phyloP scores from a whole-genome alignment of 2,113 vertebrate species.

The Hippocampus zosterae region DNA sequence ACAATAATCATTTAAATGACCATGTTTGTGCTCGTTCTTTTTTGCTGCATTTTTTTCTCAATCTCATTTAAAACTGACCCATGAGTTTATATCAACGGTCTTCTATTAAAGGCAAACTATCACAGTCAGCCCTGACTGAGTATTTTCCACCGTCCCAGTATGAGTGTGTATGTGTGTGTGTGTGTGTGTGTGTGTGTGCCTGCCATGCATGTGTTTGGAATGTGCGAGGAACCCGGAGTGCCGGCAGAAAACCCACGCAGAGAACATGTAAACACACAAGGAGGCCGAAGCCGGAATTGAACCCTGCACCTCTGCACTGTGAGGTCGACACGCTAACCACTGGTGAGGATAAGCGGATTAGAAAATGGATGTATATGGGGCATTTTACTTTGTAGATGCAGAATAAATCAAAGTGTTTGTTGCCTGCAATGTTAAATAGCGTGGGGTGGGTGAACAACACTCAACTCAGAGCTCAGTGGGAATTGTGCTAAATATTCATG shows the following conservation, averaged over 20 bases:
- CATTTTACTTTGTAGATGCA: constrained; percentile 28
- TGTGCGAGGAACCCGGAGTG: too few relatives aligned
- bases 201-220: too few relatives aligned
- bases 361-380: too few relatives aligned
- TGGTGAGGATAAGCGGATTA: too few relatives aligned
- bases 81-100: background rate
- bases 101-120: constrained; percentile 1
- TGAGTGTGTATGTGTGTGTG: too few relatives aligned
- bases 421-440: constrained; percentile 26
- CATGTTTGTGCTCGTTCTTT: background rate
- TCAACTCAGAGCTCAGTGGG: constrained; percentile 17
- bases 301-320: too few relatives aligned
- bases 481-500: constrained; percentile 31
- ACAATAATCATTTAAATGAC: background rate
- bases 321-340: too few relatives aligned
- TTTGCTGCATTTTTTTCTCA: background rate
- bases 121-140: background rate
- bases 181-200: too few relatives aligned
- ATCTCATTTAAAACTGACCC: background rate
- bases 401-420: constrained; percentile 39
- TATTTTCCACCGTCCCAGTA: background rate
- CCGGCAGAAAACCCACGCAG: too few relatives aligned
- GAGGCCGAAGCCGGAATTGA: too few relatives aligned
- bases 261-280: too few relatives aligned
- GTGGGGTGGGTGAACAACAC: background rate